These are phyloP conservation scores for Chinchilla lanigera DNA, from an alignment of 2,113 vertebrate genomes.

Conservation along the genomic window DNA sequence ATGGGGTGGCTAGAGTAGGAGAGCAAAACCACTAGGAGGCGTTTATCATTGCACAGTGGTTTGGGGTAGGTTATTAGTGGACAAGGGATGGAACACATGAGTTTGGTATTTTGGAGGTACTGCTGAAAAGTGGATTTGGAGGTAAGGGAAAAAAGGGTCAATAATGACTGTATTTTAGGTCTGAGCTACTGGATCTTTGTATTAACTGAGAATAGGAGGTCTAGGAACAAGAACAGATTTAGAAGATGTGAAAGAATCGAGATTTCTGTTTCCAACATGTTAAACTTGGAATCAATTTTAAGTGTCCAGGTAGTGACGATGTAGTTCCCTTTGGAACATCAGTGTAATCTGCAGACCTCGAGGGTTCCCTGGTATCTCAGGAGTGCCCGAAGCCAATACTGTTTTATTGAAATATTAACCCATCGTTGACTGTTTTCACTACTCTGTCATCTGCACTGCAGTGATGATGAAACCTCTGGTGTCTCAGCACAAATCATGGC, in stretches of 20 bases:
- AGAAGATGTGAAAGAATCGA: background rate
- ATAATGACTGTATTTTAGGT: background rate
- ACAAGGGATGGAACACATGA: background rate
- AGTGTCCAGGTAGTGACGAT: background rate
- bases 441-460: background rate
- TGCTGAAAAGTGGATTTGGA: background rate
- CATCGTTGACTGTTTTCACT: background rate
- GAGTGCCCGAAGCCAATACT: background rate
- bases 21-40: background rate
- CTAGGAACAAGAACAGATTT: background rate
- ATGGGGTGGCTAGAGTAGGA: background rate
- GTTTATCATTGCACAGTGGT: background rate
- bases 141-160: background rate
- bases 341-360: background rate
- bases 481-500: background rate
- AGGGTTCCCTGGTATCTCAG: background rate
- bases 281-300: constrained; percentile 15
- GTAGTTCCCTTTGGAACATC: background rate
- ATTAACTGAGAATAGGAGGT: background rate
- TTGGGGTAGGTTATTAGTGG: background rate
- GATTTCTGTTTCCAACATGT: background rate
- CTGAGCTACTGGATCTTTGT: background rate
- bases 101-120: constrained; percentile 18
- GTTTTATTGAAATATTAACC: background rate
- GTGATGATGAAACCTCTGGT: background rate